Percentiles rank a stretch among this genome's conserved stretches.
phyloP scores from a whole-genome alignment of 2,113 vertebrate species.

The Panthera leo region DNA sequence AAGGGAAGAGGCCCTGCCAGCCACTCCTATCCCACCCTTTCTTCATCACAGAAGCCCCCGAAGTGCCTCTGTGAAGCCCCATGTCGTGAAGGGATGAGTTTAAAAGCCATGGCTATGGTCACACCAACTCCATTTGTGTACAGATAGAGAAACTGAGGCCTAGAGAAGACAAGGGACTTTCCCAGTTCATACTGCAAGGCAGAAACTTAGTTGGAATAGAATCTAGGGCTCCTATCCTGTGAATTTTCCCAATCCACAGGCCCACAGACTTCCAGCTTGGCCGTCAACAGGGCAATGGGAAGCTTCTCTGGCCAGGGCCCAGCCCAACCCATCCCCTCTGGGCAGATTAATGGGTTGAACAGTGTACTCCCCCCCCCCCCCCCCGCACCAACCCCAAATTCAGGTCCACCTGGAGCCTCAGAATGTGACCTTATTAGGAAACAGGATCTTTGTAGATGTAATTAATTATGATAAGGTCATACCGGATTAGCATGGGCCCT shows the following conservation, averaged over 20 bases:
- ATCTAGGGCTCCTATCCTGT: background rate
- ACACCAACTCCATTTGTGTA: background rate
- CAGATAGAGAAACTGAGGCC: background rate
- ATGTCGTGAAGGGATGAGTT: background rate
- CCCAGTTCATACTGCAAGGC: background rate
- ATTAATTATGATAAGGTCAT: background rate
- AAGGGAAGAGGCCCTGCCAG: too few relatives aligned
- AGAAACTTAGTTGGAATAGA: background rate
- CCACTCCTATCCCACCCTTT: background rate
- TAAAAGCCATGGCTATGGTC: background rate
- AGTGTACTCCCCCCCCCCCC: background rate
- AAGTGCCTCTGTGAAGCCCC: background rate
- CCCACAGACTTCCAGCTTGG: background rate
- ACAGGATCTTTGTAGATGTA: background rate
- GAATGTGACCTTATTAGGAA: background rate
- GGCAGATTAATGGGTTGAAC: background rate
- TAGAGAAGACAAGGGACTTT: background rate
- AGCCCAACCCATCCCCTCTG: too few relatives aligned
- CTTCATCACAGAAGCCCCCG: background rate
- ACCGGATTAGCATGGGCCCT: background rate
- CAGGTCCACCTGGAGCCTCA: background rate
- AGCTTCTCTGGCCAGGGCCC: too few relatives aligned
- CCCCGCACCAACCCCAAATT: background rate
- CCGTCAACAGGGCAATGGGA: background rate
- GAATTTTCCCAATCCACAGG: background rate